Percentiles rank a stretch among this genome's conserved stretches.
Evolutionary conservation across 2,888 invertebrate genomes (phyloP).

Genomic region (Pristionchus entomophagus): DNA sequence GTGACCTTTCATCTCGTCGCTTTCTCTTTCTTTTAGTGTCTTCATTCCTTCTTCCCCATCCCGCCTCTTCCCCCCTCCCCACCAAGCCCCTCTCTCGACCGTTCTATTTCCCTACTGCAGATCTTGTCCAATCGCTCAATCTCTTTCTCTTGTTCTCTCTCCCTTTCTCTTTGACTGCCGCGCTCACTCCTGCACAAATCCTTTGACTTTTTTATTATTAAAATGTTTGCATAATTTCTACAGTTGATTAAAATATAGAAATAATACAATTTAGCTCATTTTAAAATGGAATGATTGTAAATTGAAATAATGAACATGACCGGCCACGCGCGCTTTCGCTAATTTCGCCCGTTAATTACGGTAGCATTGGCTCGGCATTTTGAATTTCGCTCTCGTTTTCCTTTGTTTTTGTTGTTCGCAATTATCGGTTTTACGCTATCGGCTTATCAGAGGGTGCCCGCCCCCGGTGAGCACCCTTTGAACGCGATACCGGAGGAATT

Average conservation of each 20-base stretch:
- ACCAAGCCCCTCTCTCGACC: slow-evolving; percentile 10
- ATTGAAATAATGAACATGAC: not conserved
- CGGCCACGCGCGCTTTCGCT: slow-evolving; percentile 1
- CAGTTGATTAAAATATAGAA: no score
- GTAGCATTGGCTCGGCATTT: not conserved
- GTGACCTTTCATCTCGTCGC: slow-evolving; percentile 33
- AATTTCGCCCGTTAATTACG: not conserved
- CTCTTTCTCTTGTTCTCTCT: not conserved
- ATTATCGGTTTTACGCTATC: not conserved
- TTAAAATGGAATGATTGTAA: not conserved
- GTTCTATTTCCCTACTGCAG: slow-evolving; percentile 18
- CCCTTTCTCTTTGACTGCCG: slow-evolving; percentile 24
- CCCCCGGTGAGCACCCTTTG: not conserved
- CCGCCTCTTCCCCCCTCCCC: slow-evolving; percentile 15
- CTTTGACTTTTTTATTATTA: not conserved
- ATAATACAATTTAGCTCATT: not conserved
- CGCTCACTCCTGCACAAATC: slow-evolving; percentile 34
- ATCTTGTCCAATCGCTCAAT: slow-evolving; percentile 38
- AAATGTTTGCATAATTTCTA: no score
- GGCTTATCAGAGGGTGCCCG: not conserved
- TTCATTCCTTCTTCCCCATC: slow-evolving; percentile 13
- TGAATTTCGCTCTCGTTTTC: slow-evolving; percentile 25
- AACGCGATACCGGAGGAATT: not conserved
- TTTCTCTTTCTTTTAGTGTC: slow-evolving; percentile 42
- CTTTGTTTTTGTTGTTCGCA: slow-evolving; percentile 2